phyloP scores from a whole-genome alignment of 1,140 invertebrate genomes.

The Megalonaias nervosa region DNA sequence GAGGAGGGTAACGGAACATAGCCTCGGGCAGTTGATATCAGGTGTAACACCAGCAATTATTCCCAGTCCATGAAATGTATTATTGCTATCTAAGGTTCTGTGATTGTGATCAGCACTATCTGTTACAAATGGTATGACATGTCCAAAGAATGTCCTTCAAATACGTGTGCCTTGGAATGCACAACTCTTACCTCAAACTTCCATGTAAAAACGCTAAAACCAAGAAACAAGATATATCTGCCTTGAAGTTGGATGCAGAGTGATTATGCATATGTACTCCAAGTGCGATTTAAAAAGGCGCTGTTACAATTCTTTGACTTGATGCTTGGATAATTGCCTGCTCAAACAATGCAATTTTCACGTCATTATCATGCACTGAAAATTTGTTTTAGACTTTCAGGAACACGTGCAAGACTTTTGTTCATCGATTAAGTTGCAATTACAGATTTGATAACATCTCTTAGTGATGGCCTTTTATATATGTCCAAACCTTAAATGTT shows the following conservation, averaged over 20 bases:
- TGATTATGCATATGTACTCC: conserved; percentile 40
- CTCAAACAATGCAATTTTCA: conserved; percentile 9
- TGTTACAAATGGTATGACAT: conserved; percentile 44
- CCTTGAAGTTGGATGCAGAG: conserved; percentile 34
- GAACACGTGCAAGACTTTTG: not conserved
- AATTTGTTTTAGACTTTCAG: too few species aligned
- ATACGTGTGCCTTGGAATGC: conserved; percentile 12
- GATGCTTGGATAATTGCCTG: conserved; percentile 28
- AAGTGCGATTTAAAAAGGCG: conserved; percentile 43
- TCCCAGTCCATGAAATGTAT: conserved; percentile 61
- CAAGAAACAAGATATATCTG: conserved; percentile 27
- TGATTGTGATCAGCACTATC: conserved; percentile 59
- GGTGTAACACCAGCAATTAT: conserved; percentile 45
- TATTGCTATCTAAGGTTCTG: conserved; percentile 50
- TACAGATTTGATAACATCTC: conserved; percentile 13
- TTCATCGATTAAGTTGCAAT: conserved; percentile 1
- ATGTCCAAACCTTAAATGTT: too few species aligned
- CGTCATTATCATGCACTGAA: too few species aligned
- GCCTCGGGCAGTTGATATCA: not conserved
- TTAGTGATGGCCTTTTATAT: not conserved
- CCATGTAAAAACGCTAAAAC: conserved; percentile 36
- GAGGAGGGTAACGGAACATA: too few species aligned
- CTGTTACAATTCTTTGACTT: conserved; percentile 34
- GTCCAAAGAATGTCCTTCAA: not conserved
- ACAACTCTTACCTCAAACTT: conserved; percentile 44